Evolutionary conservation across 2,113 vertebrate species (phyloP).

Genomic region (Nesogale talazaci): DNA sequence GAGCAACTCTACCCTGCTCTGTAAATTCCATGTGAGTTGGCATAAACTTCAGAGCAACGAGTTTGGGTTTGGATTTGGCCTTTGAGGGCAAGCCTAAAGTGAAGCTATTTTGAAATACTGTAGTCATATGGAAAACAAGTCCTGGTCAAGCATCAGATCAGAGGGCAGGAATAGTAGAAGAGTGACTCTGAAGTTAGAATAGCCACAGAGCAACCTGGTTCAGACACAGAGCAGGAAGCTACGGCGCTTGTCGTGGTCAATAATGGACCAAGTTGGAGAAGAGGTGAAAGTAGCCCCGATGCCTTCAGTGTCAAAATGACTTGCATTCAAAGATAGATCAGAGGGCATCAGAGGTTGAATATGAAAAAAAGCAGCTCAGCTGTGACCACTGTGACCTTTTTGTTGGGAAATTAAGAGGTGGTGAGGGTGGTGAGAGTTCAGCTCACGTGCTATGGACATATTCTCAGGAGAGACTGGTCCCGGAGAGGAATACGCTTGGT

Average conservation of each 20-base stretch:
- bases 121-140: slow-evolving; percentile 1
- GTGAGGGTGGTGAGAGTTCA: not conserved
- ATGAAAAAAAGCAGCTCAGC: not conserved
- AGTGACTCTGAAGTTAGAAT: not conserved
- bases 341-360: not conserved
- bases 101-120: not conserved
- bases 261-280: not conserved
- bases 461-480: too few relatives aligned
- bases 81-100: not conserved
- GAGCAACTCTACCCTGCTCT: too few relatives aligned
- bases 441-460: too few relatives aligned
- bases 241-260: not conserved
- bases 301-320: slow-evolving; percentile 20
- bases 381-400: not conserved
- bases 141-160: slow-evolving; percentile 5
- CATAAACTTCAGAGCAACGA: too few relatives aligned
- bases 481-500: too few relatives aligned
- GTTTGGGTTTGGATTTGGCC: not conserved
- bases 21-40: too few relatives aligned
- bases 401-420: not conserved
- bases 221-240: not conserved
- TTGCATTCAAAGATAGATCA: not conserved
- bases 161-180: slow-evolving; percentile 19
- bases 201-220: not conserved
- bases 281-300: not conserved